Evolutionary conservation across 2,797 vertebrate genomes (phyloP), one percentile per base, ranked within the genome.

Genomic region (Petrocephalus sullivani): DNA sequence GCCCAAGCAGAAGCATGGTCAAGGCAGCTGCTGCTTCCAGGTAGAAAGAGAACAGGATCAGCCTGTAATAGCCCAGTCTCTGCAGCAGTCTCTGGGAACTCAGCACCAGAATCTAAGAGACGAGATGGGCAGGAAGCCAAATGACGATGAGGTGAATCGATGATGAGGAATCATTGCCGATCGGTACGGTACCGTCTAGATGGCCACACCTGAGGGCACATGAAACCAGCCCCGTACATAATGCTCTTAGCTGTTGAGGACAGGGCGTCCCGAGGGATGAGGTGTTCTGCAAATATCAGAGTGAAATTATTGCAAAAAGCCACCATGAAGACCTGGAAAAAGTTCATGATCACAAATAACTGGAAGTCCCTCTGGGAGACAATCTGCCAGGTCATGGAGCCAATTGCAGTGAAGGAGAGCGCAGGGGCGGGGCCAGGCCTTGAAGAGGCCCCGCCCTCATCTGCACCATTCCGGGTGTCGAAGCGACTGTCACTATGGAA

Each of bases 281-380:
- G 96, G 89, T 96, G 96, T 89, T 98, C 97, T 0, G 93, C 91
- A 89, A 98, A 98, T 90, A 98, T 98, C 92, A 98, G 95, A 92
- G 97, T 97, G 89, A 99, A 99, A 93, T 98, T 98, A 92, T 91
- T 97, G 89, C 96, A 96, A 93, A 98, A 97, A 19, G 96, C 95
- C 82, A 97, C 89, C 89, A 97, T 95, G 92, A 98, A 98, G 89
- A 97, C 96, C 94, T 98, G 97, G 91, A 96, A 97, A 92, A 98
- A 98, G 95, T 97, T 98, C 97, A 97, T 97, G 0, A 94, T 54
- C 37, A 98, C 96, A 89, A 99, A 98, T 87, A 96, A 56, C 4
- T 95, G 84, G 4, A 98, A 97, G 91, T 98, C 96, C 82, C 93
- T 96, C 91, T 98, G 96, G 46, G 92, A 93, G 81, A 98, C 60